These are phyloP conservation scores for Plusia festucae DNA, from an alignment of 2,888 invertebrate genomes.

Conservation along the genomic window DNA sequence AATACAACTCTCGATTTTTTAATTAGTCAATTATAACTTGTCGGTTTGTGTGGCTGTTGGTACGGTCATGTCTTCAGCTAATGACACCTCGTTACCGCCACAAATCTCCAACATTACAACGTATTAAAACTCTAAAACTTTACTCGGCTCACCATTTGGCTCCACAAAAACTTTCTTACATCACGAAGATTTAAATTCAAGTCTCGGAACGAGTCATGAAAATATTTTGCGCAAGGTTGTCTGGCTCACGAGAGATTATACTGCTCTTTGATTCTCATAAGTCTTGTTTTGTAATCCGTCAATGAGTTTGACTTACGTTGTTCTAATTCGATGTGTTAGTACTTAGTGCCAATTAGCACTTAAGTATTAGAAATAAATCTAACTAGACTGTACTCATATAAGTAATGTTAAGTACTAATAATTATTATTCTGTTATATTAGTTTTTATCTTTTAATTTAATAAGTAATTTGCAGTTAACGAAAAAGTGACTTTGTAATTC, in stretches of 20 bases:
- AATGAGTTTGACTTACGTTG: slow-evolving; percentile 6
- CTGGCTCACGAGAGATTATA: slow-evolving; percentile 55
- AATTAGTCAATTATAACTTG: slow-evolving; percentile 72
- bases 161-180: slow-evolving; percentile 86
- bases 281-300: slow-evolving; percentile 30
- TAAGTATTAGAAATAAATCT: slow-evolving; percentile 1
- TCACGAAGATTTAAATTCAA: slow-evolving; percentile 86
- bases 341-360: background rate
- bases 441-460: no score
- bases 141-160: slow-evolving; percentile 82
- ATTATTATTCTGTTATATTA: no score
- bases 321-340: slow-evolving; percentile 16
- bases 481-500: background rate
- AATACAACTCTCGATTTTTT: slow-evolving; percentile 66
- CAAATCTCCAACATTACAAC: slow-evolving; percentile 87
- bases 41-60: slow-evolving; percentile 61
- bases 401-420: background rate
- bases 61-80: slow-evolving; percentile 78
- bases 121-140: slow-evolving; percentile 88
- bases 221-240: slow-evolving; percentile 60
- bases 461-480: no score
- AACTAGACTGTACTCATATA: slow-evolving; percentile 12
- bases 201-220: slow-evolving; percentile 71
- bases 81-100: slow-evolving; percentile 85
- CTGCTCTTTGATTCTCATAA: slow-evolving; percentile 38